Percentiles rank a stretch among this genome's conserved stretches.
phyloP scores from a whole-genome alignment of 2,888 invertebrate genomes.

The Eupsilia transversa region DNA sequence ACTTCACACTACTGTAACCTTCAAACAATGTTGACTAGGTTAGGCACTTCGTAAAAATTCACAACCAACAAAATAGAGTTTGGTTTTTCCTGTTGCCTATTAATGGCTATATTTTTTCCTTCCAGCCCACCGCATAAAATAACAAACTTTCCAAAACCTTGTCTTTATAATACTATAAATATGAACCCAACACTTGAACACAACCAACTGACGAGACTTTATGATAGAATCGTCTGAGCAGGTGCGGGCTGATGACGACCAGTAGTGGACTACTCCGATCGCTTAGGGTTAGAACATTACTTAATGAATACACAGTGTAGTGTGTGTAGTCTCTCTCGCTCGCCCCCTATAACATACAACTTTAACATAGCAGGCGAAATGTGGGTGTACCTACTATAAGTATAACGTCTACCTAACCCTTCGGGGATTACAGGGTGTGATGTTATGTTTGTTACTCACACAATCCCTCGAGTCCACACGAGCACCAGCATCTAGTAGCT shows the following conservation, averaged over 20 bases:
- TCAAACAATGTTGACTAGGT: background rate
- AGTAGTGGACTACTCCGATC: background rate
- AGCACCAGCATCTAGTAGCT: conserved; percentile 96
- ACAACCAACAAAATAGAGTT: background rate
- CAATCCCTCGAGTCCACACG: conserved; percentile 96
- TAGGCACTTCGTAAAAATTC: background rate
- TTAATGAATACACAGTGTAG: background rate
- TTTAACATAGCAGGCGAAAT: background rate
- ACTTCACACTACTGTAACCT: background rate
- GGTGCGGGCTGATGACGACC: background rate
- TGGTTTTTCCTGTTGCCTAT: conserved; percentile 5
- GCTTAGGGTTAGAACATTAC: background rate
- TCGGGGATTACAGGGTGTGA: background rate
- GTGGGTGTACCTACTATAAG: background rate
- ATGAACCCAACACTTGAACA: background rate
- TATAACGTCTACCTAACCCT: background rate
- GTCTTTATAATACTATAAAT: no score
- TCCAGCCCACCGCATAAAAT: background rate
- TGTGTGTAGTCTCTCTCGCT: background rate
- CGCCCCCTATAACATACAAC: background rate
- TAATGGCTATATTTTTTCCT: background rate
- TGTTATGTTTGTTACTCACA: conserved; percentile 86
- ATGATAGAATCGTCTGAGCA: background rate
- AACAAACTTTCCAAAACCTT: background rate
- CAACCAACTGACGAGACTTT: background rate